Base-by-base conservation (phyloP, 1,140 invertebrate species). In the Drosophila asahinai region DNA sequence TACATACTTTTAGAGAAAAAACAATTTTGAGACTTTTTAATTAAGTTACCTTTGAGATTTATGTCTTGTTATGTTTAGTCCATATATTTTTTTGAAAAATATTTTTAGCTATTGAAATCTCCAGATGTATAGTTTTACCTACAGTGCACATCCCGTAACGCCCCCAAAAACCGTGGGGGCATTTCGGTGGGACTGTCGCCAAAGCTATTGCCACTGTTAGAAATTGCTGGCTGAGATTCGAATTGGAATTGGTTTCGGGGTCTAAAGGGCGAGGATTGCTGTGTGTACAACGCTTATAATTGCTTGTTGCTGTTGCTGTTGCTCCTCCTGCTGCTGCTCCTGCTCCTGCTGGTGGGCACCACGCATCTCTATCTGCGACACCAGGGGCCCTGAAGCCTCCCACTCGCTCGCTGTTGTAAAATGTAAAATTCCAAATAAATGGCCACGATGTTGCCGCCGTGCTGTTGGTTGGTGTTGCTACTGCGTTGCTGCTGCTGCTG, bases 341-440 rank as follows among this genome's bases (percentile, higher is more conserved):
- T 49, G 55, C 59, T 66, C 19, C 43, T 54, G 45, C 63, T 68
- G 58, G 51, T 81, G 63, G 63, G 60, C 79, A 79, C 75, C 82
- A 84, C 75, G 86, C 86, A 80, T 82, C 71, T 79, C 65, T 80
- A 63, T 78, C 52, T 61, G 67, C 61, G 67, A 79, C 73, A 51
- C 49, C 43, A 57, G 30, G 22, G 61, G 60, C 33, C 61, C 61
- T 47, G 19, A 19, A 17, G 60, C 43, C 64, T 60, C 81, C 75
- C 83, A 80, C 76, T 59, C 60, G 42, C 42, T 48, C 30, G 19
- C 38, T 68, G 79, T 68, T 89, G 86, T 90, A 91, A 90, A 90
- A 90, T 90, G 86, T 90, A 90, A 90, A 90, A 90, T 90, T 90
- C 81, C 78, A 86, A 91, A 90, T 90, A 90, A 90, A 90, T 90